Base-by-base conservation (phyloP, 2,113 vertebrate genomes). In the Gallinago paraguaiae region DNA sequence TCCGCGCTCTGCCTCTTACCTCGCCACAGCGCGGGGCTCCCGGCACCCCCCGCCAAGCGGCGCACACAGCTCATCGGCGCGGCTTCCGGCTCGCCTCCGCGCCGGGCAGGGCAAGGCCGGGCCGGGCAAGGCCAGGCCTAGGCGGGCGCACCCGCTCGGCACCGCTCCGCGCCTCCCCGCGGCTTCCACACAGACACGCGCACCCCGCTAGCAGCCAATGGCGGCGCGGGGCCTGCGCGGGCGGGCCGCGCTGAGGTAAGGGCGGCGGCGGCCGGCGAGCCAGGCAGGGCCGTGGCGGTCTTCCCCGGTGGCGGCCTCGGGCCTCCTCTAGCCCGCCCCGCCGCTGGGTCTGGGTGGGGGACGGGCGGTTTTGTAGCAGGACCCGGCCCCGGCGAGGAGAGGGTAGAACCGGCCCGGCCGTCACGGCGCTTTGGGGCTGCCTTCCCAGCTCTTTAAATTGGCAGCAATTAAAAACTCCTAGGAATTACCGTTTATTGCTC, bases 71-170 rank as follows among this genome's bases (percentile, higher is more conserved):
- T 50, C 96, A 96, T 96, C 68, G 10, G 96, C 56, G 69, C 92
- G 57, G 80, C 96, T 96, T 94, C 93, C 96, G 93, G 79, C 79
- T 90, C 59, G 48, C 51, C 59, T 37, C 67, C 37, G 28, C 48
- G n/a, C 48, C 51, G 41, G 31, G 35, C 35, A 7, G 6, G 27
- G 35, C 65, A 13, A 54, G 56, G 61, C 54, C n/a, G 41, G 69
- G 69, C 54, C 31, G 53, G 25, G 65, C 61, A 31, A 41, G 77
- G 77, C 35, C 8, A 25, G 54, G 39, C 60, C 71, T 78, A 48
- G 54, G 60, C 77, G 60, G 74, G n/a, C 35, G 41, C 67, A 53
- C 31, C 57, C 31, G 71, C 20, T 76, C 25, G 46, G 45, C 67
- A 12, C 48, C 39, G n/a, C 45, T 59, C 61, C 91, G 82, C 88